Evolutionary conservation across 64 coral and sea anemone genomes (phyloP), one percentile per base, ranked within the genome.

Genomic region (Dendronephthya gigantea): DNA sequence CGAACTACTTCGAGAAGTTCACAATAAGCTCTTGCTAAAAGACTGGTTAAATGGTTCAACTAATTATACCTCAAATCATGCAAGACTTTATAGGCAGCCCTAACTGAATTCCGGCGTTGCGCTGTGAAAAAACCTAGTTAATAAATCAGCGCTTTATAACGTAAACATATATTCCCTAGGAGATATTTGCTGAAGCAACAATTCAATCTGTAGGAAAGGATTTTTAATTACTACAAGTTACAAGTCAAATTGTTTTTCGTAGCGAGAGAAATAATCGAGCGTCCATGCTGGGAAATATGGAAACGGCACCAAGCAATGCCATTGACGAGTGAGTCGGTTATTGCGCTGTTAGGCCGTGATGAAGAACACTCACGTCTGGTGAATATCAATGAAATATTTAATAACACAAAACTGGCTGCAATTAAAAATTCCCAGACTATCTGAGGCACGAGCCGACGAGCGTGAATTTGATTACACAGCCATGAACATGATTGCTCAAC

Each of bases 361-460:
- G 0, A 23, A 23, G 55, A 9, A 23, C 12, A 23, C 19, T 4
- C 41, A 45, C 41, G 41, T 45, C 41, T 45, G 41, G 41, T 45
- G 41, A 45, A 4, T 45, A 45, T 45, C 4, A 45, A 45, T 45
- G 41, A 45, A 11, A 6, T 45, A 22, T 19, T 62, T 62, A 58
- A 58, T 62, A 62, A 22, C 13, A 16, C 9, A 23, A 62, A 62
- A 62, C 17, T 22, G 16, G 25, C 19, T 62, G 55, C 25, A 27
- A 62, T 62, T 23, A 7, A 27, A 62, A 62, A 62, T 62, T 62
- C 55, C 55, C 55, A 62, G 6, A 62, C 55, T 62, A 62, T 62
- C 55, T 62, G 55, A 62, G 55, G 55, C 55, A 62, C 55, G 55
- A 62, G 55, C 55, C 55, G 55, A 62, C 55, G 55, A 62, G 55